Percentiles rank a stretch among this genome's conserved stretches.
Conservation (phyloP, 2,888 invertebrate species). For the Operophtera brumata region DNA sequence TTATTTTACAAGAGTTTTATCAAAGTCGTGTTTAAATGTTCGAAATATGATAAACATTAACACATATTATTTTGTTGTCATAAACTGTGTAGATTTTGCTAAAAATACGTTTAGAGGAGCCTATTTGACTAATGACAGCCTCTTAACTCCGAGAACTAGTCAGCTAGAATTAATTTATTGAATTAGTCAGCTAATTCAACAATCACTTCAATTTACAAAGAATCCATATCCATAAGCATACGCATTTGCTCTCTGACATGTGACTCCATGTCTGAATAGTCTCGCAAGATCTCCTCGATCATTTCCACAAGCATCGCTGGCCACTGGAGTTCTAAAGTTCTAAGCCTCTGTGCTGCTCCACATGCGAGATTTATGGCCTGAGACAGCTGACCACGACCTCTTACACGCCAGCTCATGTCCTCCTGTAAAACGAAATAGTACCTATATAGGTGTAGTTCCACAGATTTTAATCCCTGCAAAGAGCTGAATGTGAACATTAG, state of each 20-base stretch:
- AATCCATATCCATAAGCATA: conserved; percentile 73
- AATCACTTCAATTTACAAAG: conserved; percentile 41
- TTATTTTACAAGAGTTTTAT: too few relatives aligned
- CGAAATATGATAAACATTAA: too few relatives aligned
- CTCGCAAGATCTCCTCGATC: conserved; percentile 87
- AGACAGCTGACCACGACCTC: conserved; percentile 86
- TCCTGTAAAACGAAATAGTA: conserved; percentile 74
- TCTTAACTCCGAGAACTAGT: too few relatives aligned
- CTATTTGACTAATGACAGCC: too few relatives aligned
- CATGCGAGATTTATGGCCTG: conserved; percentile 86
- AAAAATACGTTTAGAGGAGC: too few relatives aligned
- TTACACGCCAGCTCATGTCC: conserved; percentile 86
- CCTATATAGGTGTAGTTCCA: not conserved
- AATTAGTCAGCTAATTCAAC: too few relatives aligned
- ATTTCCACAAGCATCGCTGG: conserved; percentile 87
- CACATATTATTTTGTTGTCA: too few relatives aligned
- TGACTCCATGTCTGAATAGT: conserved; percentile 89
- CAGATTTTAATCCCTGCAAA: too few relatives aligned
- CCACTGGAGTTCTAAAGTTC: conserved; percentile 88
- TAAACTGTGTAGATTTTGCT: too few relatives aligned
- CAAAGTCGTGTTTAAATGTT: too few relatives aligned
- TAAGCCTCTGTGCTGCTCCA: conserved; percentile 88
- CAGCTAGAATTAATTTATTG: too few relatives aligned
- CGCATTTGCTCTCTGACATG: conserved; percentile 87
- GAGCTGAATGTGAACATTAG: too few relatives aligned